Conservation (phyloP, 2,888 invertebrate species). For the Tillus elongatus region DNA sequence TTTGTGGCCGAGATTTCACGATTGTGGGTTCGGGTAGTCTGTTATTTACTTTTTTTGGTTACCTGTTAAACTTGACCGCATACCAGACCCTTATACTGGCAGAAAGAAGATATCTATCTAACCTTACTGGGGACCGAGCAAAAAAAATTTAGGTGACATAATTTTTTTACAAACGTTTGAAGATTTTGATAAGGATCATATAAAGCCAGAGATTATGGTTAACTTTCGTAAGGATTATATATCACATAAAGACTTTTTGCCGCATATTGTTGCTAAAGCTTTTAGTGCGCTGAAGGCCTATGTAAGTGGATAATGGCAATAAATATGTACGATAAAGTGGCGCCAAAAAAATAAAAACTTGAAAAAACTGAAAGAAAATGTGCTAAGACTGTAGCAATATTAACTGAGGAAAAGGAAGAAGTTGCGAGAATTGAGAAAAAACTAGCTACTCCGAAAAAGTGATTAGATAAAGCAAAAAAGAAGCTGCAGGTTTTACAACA, state of each 20-base stretch:
- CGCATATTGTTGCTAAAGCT: slow-evolving; percentile 56
- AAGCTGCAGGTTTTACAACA: slow-evolving; percentile 47
- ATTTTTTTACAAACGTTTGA: slow-evolving; percentile 55
- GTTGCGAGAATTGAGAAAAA: slow-evolving; percentile 52
- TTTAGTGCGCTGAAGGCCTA: slow-evolving; percentile 61
- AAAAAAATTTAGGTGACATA: slow-evolving; percentile 58
- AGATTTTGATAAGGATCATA: slow-evolving; percentile 62
- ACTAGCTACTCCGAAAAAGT: slow-evolving; percentile 44
- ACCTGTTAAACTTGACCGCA: slow-evolving; percentile 53
- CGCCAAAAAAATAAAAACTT: slow-evolving; percentile 62
- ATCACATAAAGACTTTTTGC: slow-evolving; percentile 55
- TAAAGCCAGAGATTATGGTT: slow-evolving; percentile 50
- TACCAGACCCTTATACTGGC: slow-evolving; percentile 51
- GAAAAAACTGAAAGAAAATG: slow-evolving; percentile 56
- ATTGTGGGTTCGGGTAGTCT: too few species aligned
- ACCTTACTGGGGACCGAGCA: slow-evolving; percentile 66
- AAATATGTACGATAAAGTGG: slow-evolving; percentile 63
- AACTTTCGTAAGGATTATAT: slow-evolving; percentile 56
- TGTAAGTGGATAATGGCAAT: slow-evolving; percentile 68
- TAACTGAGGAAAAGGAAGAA: slow-evolving; percentile 55
- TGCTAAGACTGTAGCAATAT: slow-evolving; percentile 50
- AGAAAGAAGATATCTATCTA: slow-evolving; percentile 49
- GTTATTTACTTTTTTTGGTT: too few species aligned
- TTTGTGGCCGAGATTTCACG: too few species aligned
- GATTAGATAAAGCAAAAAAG: slow-evolving; percentile 42